Evolutionary conservation across 2,888 invertebrate species (phyloP), one percentile per base, ranked within the genome.

Genomic region (Amblyjoppa fuscipennis): DNA sequence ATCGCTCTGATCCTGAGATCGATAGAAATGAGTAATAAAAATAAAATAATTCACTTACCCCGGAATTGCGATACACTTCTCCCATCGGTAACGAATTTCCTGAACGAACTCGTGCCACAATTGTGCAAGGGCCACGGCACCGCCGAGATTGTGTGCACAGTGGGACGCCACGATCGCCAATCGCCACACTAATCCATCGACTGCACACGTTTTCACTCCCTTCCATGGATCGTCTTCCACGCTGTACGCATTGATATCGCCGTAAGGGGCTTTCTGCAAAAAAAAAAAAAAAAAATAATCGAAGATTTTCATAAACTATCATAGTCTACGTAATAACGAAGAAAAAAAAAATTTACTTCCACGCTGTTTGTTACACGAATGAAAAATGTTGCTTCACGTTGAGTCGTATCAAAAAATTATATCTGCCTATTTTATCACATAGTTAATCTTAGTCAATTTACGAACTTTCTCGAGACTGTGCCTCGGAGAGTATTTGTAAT

Each of bases 101-200:
- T 98, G 96, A 0, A 97, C 96, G 92, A 99, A 98, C 93, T 99
- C 98, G 91, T 98, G 97, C 99, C 99, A 99, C 16, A 99, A 93
- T 92, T 99, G 98, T 0, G 98, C 98, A 78, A 98, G 95, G 73
- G 97, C 97, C 69, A 94, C 94, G 0, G 96, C 95, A 5, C 98
- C 96, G 0, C 98, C 98, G 28, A 97, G 96, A 56, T 96, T 97
- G 87, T 97, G 96, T 75, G 96, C 95, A 68, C 97, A 95, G 82
- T 97, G 96, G 28, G 97, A 96, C 87, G 97, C 95, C 41, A 97
- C 95, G 38, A 98, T 95, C 0, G 98, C 96, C 38, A 99, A 94
- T 61, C 98, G 96, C 96, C 98, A 97, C 0, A 97, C 96, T 61
- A 99, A 95, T 1, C 98, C 97, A 90, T 97, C 97, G 2, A 95